Conservation (phyloP, 1,140 invertebrate genomes). For the Microplitis mediator region DNA sequence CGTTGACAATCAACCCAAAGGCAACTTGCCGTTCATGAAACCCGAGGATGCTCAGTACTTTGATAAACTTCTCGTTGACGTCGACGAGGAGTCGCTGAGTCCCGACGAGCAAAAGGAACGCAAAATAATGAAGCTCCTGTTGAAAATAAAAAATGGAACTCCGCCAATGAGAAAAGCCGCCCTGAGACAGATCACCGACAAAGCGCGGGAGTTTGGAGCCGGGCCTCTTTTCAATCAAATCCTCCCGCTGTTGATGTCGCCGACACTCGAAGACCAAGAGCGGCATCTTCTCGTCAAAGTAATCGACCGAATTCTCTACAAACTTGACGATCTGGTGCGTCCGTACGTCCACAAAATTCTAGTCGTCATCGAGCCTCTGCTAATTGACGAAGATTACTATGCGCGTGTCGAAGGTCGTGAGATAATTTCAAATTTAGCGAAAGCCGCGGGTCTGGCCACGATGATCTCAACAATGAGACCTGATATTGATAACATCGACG, state of each 20-base stretch:
- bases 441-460: conserved; percentile 98
- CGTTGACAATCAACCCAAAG: conserved; percentile 96
- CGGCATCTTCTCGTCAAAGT: conserved; percentile 99
- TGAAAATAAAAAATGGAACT: conserved; percentile 99
- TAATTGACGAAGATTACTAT: conserved; percentile 99
- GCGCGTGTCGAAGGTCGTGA: conserved; percentile 98
- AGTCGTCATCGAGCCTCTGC: conserved; percentile 97
- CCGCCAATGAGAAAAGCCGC: conserved; percentile 99
- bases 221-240: conserved; percentile 99
- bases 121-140: conserved; percentile 97
- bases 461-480: conserved; percentile 99
- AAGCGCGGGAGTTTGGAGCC: conserved; percentile 97
- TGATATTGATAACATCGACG: conserved; percentile 99
- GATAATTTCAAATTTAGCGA: conserved; percentile 99
- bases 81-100: conserved; percentile 94
- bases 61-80: conserved; percentile 96
- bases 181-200: conserved; percentile 97
- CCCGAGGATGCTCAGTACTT: conserved; percentile 99
- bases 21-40: conserved; percentile 97
- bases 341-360: conserved; percentile 99
- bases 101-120: conserved; percentile 98
- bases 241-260: conserved; percentile 97
- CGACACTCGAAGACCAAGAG: conserved; percentile 98
- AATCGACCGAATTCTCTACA: conserved; percentile 98
- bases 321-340: conserved; percentile 96